Evolutionary conservation across 2,113 vertebrate genomes (phyloP), one percentile per base, ranked within the genome.

Genomic region (Cryptoleucopteryx plumbea): DNA sequence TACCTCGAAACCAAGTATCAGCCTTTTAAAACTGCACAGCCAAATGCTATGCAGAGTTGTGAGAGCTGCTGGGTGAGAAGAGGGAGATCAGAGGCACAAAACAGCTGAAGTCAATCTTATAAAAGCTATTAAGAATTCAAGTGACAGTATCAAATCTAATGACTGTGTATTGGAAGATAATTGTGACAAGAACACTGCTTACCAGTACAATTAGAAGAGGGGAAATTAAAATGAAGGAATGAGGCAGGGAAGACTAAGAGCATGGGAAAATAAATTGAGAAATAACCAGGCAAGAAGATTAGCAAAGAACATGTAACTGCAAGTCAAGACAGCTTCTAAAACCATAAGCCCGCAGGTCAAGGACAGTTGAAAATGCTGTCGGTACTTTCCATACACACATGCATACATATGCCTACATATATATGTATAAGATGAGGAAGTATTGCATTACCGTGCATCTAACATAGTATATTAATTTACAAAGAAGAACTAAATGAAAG

Each of bases 381-480:
- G 86, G 47, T 34, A 11, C 47, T 91, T 78, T 45, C 75, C 62
- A 25, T 48, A 16, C 31, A 58, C 18, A 9, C 25, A 21, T 43
- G 11, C 20, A 5, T 27, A 10, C 5, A 11, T 63, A 31, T 77
- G 25, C 16, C 52, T 48, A 5, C 18, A 6, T 34, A 74, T 0
- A 0, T 5, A 21, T 0, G 0, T 55, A 9, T n/a, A 50, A 63
- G 52, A 31, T 45, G 63, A 53, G 53, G 52, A 56, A n/a, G 27
- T 19, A 4, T 17, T 32, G 9, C 36, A 11, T 52, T 61, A 34
- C 56, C 25, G 13, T 55, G n/a, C 67, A n/a, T 32, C 75, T 65
- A 47, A n/a, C 45, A 40, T 8, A 47, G n/a, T 32, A 26, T 18
- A 34, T 47, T 21, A 5, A 36, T 62, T 34, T 61, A 74, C 21